Base-by-base conservation (phyloP, 2,113 vertebrate species). In the Nesogale talazaci region DNA sequence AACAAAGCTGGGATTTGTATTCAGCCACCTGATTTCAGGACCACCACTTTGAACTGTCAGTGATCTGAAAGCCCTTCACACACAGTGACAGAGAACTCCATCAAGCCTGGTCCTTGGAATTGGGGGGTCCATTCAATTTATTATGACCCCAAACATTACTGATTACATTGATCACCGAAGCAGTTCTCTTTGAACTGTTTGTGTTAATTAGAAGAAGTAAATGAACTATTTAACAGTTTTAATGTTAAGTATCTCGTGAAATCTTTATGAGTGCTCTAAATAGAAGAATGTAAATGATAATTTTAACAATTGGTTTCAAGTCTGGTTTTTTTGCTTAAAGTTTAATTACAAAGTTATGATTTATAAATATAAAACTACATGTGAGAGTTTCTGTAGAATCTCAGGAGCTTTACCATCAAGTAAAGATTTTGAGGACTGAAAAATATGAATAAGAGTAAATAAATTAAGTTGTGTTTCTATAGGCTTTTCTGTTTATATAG, bases 201-300 rank as follows among this genome's bases (percentile, higher is more conserved):
- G 74, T 84, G 61, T 94, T 95, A 95, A 96, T 95, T 94, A 94
- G 94, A 93, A 85, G 81, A 93, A 93, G 59, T 88, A 95, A 94
- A 79, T 92, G 77, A 89, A 86, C 92, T 92, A 85, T 67, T 95
- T 91, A 94, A 57, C 72, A 91, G 40, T 61, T 95, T 95, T 84
- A 92, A 90, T 95, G 93, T 94, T 85, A 84, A 0, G 86, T 79
- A 86, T 91, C 40, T 91, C 92, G 95, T 94, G 57, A 95, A 96
- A 91, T 92, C 94, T 92, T 87, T 93, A 95, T 82, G 38, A 76
- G 56, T 56, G 38, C 19, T 88, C 80, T 91, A 89, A 95, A 90
- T 67, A 93, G 34, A 27, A 92, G 67, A 89, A 86, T 78, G 92
- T 75, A 96, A 95, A 79, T 76, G 75, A 89, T 84, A 83, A 65